Percentiles rank a stretch among this genome's conserved stretches.
phyloP scores from a whole-genome alignment of 2,797 vertebrate species.

The Salmo trutta region DNA sequence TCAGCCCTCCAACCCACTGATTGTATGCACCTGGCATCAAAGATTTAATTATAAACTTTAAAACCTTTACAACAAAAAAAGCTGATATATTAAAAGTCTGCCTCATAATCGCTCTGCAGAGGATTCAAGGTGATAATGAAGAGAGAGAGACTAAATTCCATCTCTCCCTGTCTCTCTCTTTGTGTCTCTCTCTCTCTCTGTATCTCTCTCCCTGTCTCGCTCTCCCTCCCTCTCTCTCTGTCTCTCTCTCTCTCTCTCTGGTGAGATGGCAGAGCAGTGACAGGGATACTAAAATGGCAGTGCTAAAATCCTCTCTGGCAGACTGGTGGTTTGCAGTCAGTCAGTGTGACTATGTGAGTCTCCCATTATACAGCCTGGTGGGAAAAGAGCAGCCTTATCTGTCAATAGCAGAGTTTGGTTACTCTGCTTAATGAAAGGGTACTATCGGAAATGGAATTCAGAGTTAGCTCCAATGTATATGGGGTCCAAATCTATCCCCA shows the following conservation, averaged over 20 bases:
- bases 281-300: not conserved
- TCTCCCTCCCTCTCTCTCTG: not conserved
- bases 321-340: constrained; percentile 25
- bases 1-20: constrained; percentile 19
- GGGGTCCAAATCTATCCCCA: not conserved
- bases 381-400: constrained; percentile 55
- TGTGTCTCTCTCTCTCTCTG: no score
- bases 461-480: not conserved
- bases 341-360: constrained; percentile 43
- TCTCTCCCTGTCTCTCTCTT: constrained; percentile 1
- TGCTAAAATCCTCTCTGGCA: constrained; percentile 22
- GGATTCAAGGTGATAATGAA: constrained; percentile 66
- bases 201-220: not conserved
- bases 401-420: constrained; percentile 40
- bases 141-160: constrained; percentile 51
- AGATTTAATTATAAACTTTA: constrained; percentile 46
- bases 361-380: constrained; percentile 35
- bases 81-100: constrained; percentile 52
- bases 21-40: constrained; percentile 41
- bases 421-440: constrained; percentile 28
- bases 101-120: constrained; percentile 41
- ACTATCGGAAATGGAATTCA: constrained; percentile 1
- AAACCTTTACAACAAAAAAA: constrained; percentile 38
- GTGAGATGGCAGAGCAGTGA: not conserved
- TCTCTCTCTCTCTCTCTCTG: constrained; percentile 13